Conservation (phyloP, 2,797 vertebrate species). For the Scomberomorus guttatus region DNA sequence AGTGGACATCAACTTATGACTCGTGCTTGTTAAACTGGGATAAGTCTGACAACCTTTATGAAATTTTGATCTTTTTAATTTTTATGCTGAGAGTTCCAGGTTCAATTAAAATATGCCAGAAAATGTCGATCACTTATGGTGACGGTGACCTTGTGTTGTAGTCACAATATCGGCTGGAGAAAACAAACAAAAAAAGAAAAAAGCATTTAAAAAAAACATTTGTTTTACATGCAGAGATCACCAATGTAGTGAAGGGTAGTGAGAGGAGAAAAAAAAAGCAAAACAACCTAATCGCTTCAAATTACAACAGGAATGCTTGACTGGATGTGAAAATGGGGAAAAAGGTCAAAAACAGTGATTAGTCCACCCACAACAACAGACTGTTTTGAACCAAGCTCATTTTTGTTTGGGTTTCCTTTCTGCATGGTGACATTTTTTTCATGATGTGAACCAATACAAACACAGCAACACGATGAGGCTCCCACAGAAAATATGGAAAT, state of each 20-base stretch:
- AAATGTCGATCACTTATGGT: background rate
- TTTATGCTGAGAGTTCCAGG: slow-evolving; percentile 15
- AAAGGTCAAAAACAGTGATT: slow-evolving; percentile 67
- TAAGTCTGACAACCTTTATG: background rate
- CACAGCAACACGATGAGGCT: slow-evolving; percentile 36
- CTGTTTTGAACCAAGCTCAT: slow-evolving; percentile 12
- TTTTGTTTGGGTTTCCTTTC: slow-evolving; percentile 13
- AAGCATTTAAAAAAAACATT: slow-evolving; percentile 10
- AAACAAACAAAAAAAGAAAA: slow-evolving; percentile 17
- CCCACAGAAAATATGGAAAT: slow-evolving; percentile 36
- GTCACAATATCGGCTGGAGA: slow-evolving; percentile 36
- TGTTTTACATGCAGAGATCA: slow-evolving; percentile 29
- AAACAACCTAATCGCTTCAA: slow-evolving; percentile 61
- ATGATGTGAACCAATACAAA: slow-evolving; percentile 40
- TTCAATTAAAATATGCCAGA: slow-evolving; percentile 2
- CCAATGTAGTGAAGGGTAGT: slow-evolving; percentile 42
- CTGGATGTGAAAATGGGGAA: slow-evolving; percentile 56
- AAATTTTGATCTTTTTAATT: slow-evolving; percentile 17
- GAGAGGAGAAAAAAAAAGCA: slow-evolving; percentile 54
- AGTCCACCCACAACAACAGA: slow-evolving; percentile 35
- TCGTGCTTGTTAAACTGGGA: background rate
- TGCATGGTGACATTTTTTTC: slow-evolving; percentile 41
- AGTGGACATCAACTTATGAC: slow-evolving; percentile 11
- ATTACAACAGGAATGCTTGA: slow-evolving; percentile 57
- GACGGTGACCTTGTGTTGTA: slow-evolving; percentile 17